Conservation (phyloP, 2,797 vertebrate genomes). For the Onychomys arenicola region DNA sequence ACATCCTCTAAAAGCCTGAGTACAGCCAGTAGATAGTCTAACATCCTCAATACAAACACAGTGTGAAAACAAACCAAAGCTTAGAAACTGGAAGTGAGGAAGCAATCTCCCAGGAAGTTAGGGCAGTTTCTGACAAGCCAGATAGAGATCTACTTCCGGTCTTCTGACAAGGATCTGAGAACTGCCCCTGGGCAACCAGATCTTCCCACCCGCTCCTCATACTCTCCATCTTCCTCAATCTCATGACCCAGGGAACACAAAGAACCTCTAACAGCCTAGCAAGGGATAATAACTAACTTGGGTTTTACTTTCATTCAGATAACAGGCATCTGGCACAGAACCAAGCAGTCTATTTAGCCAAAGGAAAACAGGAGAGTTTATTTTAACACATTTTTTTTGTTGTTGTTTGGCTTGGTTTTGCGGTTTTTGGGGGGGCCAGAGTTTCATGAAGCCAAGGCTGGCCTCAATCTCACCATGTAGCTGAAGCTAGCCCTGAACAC, state of each 20-base stretch:
- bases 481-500: background rate
- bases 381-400: background rate
- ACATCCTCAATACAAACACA: background rate
- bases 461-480: background rate
- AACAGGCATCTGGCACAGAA: background rate
- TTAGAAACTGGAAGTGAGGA: background rate
- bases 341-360: background rate
- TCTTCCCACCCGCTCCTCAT: background rate
- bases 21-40: background rate
- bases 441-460: background rate
- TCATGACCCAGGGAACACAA: background rate
- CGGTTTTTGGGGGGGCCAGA: background rate
- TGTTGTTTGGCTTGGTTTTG: background rate
- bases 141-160: background rate
- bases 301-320: background rate
- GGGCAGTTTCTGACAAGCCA: background rate
- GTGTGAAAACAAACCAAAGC: background rate
- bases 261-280: background rate
- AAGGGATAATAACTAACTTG: slow-evolving; percentile 26
- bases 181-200: background rate
- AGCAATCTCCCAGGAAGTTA: background rate
- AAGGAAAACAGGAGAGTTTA: background rate
- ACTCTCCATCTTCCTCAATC: slow-evolving; percentile 23
- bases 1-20: background rate
- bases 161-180: background rate